phyloP scores from a whole-genome alignment of 2,113 vertebrate species.

The Crotalus horridus region DNA sequence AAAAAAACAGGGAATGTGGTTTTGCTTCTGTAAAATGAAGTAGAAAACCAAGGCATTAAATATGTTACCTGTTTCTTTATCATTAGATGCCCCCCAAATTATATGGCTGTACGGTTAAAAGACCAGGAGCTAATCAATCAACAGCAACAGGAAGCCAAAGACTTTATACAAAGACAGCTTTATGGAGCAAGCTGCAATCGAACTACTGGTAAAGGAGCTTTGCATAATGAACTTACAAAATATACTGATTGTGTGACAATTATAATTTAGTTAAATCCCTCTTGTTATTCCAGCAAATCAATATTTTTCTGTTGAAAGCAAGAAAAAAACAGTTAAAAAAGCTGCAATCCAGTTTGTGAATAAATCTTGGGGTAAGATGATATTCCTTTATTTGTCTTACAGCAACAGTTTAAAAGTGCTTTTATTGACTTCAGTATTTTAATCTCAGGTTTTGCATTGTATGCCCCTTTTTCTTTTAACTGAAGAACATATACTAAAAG shows the following conservation, averaged over 20 bases:
- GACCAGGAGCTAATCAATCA: slow-evolving; percentile 48
- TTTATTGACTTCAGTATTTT: neutral
- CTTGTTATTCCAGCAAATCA: slow-evolving; percentile 74
- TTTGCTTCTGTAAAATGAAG: neutral
- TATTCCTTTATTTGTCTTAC: neutral
- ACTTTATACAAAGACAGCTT: slow-evolving; percentile 76
- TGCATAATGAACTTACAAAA: fast-evolving
- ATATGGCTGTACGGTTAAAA: slow-evolving; percentile 69
- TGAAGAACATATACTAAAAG: neutral
- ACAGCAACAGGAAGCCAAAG: slow-evolving; percentile 73
- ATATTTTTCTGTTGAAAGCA: slow-evolving; percentile 84
- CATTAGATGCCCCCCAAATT: slow-evolving; percentile 76
- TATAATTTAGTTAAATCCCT: neutral
- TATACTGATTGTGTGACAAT: fast-evolving
- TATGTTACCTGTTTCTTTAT: slow-evolving; percentile 11
- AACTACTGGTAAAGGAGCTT: slow-evolving; percentile 73
- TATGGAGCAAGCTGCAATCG: slow-evolving; percentile 79
- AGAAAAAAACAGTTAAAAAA: slow-evolving; percentile 74
- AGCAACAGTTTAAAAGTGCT: neutral
- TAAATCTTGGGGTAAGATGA: slow-evolving; percentile 80
- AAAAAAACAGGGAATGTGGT: neutral
- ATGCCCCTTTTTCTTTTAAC: neutral
- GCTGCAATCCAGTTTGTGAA: slow-evolving; percentile 84
- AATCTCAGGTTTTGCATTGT: neutral
- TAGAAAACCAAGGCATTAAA: neutral